Evolutionary conservation across 2,113 vertebrate genomes (phyloP).

Genomic region (Natator depressus): DNA sequence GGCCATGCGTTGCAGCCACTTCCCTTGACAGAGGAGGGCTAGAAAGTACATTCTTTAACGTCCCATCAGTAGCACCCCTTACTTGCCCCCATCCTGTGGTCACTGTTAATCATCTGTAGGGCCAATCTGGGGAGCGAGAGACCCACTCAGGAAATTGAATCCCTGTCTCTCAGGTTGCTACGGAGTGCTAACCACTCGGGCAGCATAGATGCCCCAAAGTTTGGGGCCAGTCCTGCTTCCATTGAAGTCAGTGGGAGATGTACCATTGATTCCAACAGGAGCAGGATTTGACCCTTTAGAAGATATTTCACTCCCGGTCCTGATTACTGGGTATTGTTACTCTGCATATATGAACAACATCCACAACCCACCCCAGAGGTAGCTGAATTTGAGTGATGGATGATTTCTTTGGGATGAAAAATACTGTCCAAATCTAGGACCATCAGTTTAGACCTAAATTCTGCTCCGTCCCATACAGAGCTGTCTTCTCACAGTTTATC

Average conservation of each 20-base stretch:
- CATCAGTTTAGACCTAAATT: background rate
- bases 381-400: background rate
- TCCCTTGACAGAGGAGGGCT: background rate
- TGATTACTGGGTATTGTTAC: background rate
- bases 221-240: background rate
- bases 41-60: background rate
- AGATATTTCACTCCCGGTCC: background rate
- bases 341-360: background rate
- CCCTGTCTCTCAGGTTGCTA: background rate
- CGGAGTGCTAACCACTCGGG: fast-evolving
- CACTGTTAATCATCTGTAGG: background rate
- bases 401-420: background rate
- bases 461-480: background rate
- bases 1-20: background rate
- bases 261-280: background rate
- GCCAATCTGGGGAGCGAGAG: background rate
- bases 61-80: background rate
- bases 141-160: background rate
- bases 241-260: background rate
- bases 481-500: background rate
- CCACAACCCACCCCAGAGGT: background rate
- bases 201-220: background rate
- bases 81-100: background rate
- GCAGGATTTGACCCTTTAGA: background rate
- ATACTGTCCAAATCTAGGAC: background rate